These are phyloP conservation scores for Myrmophylax atrothorax DNA, from an alignment of 2,113 vertebrate genomes.

Conservation along the genomic window DNA sequence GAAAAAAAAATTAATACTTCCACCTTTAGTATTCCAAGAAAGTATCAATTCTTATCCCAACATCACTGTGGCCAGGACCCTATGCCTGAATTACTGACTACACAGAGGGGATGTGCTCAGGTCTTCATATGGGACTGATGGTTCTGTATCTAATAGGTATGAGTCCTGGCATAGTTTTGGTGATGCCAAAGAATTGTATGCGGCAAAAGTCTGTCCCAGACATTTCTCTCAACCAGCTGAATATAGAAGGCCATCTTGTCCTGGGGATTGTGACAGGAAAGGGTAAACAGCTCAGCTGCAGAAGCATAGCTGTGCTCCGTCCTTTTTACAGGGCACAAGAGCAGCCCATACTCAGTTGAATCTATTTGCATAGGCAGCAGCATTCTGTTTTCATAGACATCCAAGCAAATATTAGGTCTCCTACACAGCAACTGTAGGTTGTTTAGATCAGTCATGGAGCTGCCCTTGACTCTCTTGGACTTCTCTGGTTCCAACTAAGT, in stretches of 20 bases:
- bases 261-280: not conserved
- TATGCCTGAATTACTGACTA: not conserved
- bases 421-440: not conserved
- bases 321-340: not conserved
- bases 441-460: not conserved
- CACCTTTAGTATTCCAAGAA: not conserved
- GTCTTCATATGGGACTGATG: not conserved
- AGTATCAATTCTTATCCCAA: not conserved
- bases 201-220: not conserved
- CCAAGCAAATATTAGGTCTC: not conserved
- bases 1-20: not conserved
- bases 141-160: not conserved
- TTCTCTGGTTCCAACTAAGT: not conserved
- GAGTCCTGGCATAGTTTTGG: not conserved
- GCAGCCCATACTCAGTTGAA: not conserved
- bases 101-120: not conserved
- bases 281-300: not conserved
- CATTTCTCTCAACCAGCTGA: not conserved
- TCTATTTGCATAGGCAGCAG: not conserved
- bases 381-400: not conserved
- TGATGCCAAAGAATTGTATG: not conserved
- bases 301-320: not conserved
- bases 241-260: not conserved
- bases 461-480: not conserved
- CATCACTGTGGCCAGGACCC: fast-evolving